Conservation (phyloP, 35 echinoderm and acorn worm species). For the Acanthaster planci region DNA sequence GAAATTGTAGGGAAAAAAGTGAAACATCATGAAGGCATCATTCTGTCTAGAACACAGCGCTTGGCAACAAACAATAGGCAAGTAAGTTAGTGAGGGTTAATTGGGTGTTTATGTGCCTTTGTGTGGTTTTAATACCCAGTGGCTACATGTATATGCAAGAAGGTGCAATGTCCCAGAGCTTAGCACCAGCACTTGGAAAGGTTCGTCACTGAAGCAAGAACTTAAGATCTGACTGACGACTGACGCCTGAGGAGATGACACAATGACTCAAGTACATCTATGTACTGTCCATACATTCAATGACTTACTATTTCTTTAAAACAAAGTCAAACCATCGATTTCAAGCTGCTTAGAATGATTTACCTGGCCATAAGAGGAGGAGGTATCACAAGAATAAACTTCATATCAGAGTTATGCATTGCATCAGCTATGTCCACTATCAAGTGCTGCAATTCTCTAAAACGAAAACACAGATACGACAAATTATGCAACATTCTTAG, state of each 20-base stretch:
- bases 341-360: too few relatives aligned
- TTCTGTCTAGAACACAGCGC: too few relatives aligned
- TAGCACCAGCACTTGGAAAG: neutral
- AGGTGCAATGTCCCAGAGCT: neutral
- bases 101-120: neutral
- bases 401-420: slow-evolving; percentile 69
- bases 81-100: too few relatives aligned
- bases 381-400: slow-evolving; percentile 79
- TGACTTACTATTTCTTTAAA: neutral
- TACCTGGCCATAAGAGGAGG: slow-evolving; percentile 52
- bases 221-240: neutral
- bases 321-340: neutral
- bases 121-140: neutral
- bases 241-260: neutral
- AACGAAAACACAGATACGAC: neutral
- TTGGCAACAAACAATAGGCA: too few relatives aligned
- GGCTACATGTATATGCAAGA: neutral
- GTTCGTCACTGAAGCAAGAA: neutral
- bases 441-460: slow-evolving; percentile 75
- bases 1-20: neutral
- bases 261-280: neutral
- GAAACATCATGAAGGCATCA: too few relatives aligned
- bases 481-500: neutral
- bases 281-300: neutral
- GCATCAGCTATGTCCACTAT: slow-evolving; percentile 83